Evolutionary conservation across 1,140 invertebrate genomes (phyloP).

Genomic region (Drosophila quadrilineata): DNA sequence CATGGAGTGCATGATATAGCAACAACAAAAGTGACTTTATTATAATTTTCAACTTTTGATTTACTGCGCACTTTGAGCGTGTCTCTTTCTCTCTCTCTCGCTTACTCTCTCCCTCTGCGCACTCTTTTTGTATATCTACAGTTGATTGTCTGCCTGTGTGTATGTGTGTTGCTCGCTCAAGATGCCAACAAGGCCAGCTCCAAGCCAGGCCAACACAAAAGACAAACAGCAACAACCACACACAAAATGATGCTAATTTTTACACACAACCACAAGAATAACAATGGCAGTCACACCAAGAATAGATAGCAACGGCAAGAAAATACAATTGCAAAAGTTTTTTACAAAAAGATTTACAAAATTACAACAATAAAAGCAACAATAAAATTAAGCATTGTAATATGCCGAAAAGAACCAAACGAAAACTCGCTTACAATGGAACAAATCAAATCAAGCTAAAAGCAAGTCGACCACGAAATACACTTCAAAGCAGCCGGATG

Average conservation of each 20-base stretch:
- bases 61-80: conserved; percentile 53
- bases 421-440: conserved; percentile 9
- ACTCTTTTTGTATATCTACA: conserved; percentile 9
- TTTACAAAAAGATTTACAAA: conserved; percentile 69
- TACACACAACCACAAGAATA: conserved; percentile 35
- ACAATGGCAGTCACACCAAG: conserved; percentile 20
- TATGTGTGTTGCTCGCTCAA: conserved; percentile 28
- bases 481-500: too few species aligned
- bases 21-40: conserved; percentile 73
- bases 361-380: conserved; percentile 76
- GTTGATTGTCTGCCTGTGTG: conserved; percentile 36
- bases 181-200: conserved; percentile 38
- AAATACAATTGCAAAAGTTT: conserved; percentile 75
- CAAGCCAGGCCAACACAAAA: conserved; percentile 44
- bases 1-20: conserved; percentile 60
- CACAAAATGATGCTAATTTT: conserved; percentile 75
- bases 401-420: conserved; percentile 52
- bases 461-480: conserved; percentile 8
- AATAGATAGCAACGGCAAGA: conserved; percentile 55
- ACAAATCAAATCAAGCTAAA: conserved; percentile 22
- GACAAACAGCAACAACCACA: conserved; percentile 36
- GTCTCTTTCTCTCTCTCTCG: neutral
- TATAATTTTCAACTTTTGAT: conserved; percentile 80
- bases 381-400: conserved; percentile 79
- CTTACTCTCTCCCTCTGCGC: neutral